A percentile compares a stretch with the other conserved stretches of the same genome.
These are phyloP conservation scores for Drosophila leonis DNA, from an alignment of 2,888 invertebrate genomes.

Conservation along the genomic window DNA sequence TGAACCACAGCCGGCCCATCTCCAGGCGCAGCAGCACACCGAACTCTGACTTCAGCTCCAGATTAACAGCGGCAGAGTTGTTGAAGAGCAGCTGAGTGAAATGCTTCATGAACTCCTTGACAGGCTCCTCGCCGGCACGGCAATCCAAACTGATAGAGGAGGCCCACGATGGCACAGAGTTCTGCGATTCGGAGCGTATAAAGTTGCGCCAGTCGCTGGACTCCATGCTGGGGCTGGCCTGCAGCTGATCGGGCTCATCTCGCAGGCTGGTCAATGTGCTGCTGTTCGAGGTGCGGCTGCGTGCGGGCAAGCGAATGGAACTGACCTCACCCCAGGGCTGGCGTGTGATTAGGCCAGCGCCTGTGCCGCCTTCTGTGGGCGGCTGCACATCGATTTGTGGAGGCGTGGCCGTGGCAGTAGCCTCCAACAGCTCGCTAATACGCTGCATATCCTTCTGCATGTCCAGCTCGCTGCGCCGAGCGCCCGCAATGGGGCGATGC, in stretches of 20 bases:
- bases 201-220: constrained; percentile 86
- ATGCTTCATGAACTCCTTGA: constrained; percentile 89
- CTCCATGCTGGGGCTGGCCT: constrained; percentile 87
- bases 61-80: constrained; percentile 87
- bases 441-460: constrained; percentile 82
- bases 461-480: constrained; percentile 83
- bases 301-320: constrained; percentile 72
- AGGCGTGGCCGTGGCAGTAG: constrained; percentile 39
- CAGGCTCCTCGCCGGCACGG: constrained; percentile 87
- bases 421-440: constrained; percentile 75
- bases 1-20: constrained; percentile 89
- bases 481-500: constrained; percentile 79
- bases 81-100: constrained; percentile 89
- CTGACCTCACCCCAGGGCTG: constrained; percentile 56
- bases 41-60: constrained; percentile 89
- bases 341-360: constrained; percentile 15
- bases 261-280: constrained; percentile 87
- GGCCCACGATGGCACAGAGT: constrained; percentile 88
- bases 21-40: constrained; percentile 88
- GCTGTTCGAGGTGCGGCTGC: constrained; percentile 85
- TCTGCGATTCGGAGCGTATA: constrained; percentile 87
- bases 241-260: constrained; percentile 87
- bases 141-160: constrained; percentile 88
- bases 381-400: constrained; percentile 84
- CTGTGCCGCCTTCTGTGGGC: constrained; percentile 65